Conservation (phyloP, 2,113 vertebrate species). For the Stegostoma tigrinum region DNA sequence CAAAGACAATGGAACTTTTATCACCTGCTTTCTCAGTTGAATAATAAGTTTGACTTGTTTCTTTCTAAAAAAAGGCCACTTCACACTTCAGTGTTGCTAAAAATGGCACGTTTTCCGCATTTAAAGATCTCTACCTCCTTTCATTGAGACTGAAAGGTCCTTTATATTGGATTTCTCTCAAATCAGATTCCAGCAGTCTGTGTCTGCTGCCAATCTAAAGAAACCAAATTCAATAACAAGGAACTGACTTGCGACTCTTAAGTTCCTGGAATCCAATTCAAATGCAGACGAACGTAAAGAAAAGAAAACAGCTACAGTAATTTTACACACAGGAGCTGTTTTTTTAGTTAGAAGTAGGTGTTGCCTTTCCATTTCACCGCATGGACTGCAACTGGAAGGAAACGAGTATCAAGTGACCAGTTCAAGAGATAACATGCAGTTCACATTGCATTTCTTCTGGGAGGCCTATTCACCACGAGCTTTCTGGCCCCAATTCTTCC, state of each 20-base stretch:
- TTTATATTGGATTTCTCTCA: constrained; percentile 19
- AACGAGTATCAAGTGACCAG: neutral
- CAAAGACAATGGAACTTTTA: neutral
- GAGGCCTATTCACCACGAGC: neutral
- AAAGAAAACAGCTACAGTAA: neutral
- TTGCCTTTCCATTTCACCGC: neutral
- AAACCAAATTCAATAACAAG: neutral
- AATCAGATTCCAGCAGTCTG: neutral
- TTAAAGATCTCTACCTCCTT: neutral
- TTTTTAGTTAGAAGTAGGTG: neutral
- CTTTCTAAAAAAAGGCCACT: neutral
- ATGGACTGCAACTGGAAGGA: neutral
- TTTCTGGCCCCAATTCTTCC: neutral
- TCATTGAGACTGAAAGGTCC: neutral
- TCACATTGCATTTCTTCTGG: neutral
- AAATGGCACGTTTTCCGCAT: neutral
- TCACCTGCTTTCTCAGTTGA: neutral
- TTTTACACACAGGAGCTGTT: neutral
- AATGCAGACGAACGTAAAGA: neutral
- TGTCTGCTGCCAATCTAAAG: neutral
- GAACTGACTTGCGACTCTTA: neutral
- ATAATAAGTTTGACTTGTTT: neutral
- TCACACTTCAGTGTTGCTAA: neutral
- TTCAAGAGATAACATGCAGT: neutral
- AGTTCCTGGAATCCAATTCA: neutral